These are phyloP conservation scores for Pissodes strobi DNA, from an alignment of 1,140 invertebrate species.

Conservation along the genomic window DNA sequence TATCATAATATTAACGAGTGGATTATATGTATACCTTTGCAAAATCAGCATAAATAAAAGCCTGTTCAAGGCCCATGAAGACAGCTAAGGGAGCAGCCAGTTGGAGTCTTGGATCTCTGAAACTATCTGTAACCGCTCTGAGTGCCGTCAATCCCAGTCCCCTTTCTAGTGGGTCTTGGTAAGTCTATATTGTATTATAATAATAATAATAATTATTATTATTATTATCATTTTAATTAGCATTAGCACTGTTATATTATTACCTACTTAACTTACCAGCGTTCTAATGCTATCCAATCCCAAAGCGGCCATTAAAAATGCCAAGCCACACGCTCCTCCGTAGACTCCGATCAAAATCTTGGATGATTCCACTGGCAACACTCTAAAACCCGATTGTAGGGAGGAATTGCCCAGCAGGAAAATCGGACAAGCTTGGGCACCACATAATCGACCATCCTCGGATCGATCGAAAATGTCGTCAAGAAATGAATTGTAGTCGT, in stretches of 20 bases:
- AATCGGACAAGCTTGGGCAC: conserved; percentile 58
- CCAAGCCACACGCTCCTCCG: conserved; percentile 60
- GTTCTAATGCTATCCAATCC: conserved; percentile 59
- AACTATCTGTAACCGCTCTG: conserved; percentile 53
- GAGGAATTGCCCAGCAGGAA: conserved; percentile 3
- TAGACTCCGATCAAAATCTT: conserved; percentile 60
- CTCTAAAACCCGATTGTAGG: conserved; percentile 35
- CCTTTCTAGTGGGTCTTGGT: conserved; percentile 56
- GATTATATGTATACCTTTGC: conserved; percentile 61
- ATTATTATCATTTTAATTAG: too few species aligned
- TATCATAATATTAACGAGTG: background rate
- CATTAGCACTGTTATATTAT: background rate
- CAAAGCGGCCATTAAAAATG: conserved; percentile 59
- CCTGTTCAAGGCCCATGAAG: conserved; percentile 74
- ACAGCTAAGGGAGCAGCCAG: conserved; percentile 67
- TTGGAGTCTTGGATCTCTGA: conserved; percentile 61
- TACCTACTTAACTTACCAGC: conserved; percentile 15
- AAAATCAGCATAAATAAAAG: conserved; percentile 74
- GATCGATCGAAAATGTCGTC: conserved; percentile 57
- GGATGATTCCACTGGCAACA: conserved; percentile 55
- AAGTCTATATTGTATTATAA: conserved; percentile 33
- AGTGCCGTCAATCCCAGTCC: conserved; percentile 56
- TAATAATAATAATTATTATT: too few species aligned
- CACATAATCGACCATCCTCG: conserved; percentile 61
- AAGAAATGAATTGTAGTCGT: conserved; percentile 44